Conservation (phyloP, 2,888 invertebrate genomes). For the Apantesis nais region DNA sequence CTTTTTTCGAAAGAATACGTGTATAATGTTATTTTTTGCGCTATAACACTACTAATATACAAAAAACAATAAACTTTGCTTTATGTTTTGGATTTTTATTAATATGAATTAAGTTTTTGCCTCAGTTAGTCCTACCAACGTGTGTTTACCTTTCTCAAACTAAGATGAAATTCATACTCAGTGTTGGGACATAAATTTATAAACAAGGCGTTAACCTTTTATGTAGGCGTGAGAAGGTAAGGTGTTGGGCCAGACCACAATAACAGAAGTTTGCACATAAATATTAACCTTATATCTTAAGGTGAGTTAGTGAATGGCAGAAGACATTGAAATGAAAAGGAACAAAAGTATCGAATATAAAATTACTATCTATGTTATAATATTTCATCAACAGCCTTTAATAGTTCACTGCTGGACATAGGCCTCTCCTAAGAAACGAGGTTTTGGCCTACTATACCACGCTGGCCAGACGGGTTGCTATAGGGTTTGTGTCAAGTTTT, state of each 20-base stretch:
- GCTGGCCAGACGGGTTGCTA: too few species aligned
- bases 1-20: too few species aligned
- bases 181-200: not conserved
- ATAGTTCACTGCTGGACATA: too few species aligned
- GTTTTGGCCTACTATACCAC: too few species aligned
- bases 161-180: not conserved
- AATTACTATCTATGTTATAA: too few species aligned
- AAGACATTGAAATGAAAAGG: not conserved
- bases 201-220: not conserved
- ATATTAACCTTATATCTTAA: not conserved
- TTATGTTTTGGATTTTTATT: too few species aligned
- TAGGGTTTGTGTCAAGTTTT: too few species aligned
- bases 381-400: too few species aligned
- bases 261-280: not conserved
- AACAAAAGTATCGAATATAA: not conserved
- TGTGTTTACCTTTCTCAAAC: not conserved
- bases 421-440: too few species aligned
- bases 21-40: too few species aligned
- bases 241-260: not conserved
- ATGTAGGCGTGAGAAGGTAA: not conserved
- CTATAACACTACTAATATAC: too few species aligned
- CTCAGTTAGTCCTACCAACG: not conserved
- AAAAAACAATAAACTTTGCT: too few species aligned
- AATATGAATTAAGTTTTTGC: not conserved
- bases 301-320: not conserved